Evolutionary conservation across 1,140 invertebrate species (phyloP).

Genomic region (Alviniconcha marisindica): DNA sequence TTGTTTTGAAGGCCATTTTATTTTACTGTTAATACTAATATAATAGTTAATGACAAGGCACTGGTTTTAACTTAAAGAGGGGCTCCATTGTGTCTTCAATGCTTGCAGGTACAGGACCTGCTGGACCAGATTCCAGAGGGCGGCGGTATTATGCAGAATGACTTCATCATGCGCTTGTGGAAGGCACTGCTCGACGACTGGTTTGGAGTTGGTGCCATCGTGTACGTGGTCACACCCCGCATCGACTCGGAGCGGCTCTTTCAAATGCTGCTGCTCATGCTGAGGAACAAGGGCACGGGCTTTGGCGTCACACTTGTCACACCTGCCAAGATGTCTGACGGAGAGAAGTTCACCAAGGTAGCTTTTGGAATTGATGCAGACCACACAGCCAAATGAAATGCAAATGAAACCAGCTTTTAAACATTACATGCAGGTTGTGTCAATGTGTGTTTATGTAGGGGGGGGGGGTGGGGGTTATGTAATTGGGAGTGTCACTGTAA

Average conservation of each 20-base stretch:
- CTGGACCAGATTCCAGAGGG: slow-evolving; percentile 72
- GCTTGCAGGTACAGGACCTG: slow-evolving; percentile 69
- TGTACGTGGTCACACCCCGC: slow-evolving; percentile 69
- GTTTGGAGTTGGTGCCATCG: slow-evolving; percentile 68
- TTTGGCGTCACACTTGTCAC: slow-evolving; percentile 64
- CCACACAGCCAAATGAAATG: too few relatives aligned
- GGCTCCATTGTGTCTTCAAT: too few relatives aligned
- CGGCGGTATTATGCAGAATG: slow-evolving; percentile 71
- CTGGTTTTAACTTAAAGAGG: too few relatives aligned
- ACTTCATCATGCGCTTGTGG: slow-evolving; percentile 71
- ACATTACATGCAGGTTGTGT: too few relatives aligned
- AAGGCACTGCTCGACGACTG: slow-evolving; percentile 71
- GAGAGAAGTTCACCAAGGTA: slow-evolving; percentile 58
- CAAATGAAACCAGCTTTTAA: too few relatives aligned
- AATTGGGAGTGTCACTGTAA: too few relatives aligned
- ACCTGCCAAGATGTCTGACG: slow-evolving; percentile 57
- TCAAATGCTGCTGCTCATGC: slow-evolving; percentile 68
- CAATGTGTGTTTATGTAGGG: too few relatives aligned
- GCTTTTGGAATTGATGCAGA: too few relatives aligned
- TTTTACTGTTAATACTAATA: too few relatives aligned
- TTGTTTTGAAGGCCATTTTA: too few relatives aligned
- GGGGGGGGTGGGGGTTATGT: too few relatives aligned
- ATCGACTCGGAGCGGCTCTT: slow-evolving; percentile 72
- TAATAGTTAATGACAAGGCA: too few relatives aligned
- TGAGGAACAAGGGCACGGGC: slow-evolving; percentile 71